Percentiles rank a stretch among this genome's conserved stretches.
Evolutionary conservation across 1,140 invertebrate species (phyloP).

Genomic region (Drosophila insularis): DNA sequence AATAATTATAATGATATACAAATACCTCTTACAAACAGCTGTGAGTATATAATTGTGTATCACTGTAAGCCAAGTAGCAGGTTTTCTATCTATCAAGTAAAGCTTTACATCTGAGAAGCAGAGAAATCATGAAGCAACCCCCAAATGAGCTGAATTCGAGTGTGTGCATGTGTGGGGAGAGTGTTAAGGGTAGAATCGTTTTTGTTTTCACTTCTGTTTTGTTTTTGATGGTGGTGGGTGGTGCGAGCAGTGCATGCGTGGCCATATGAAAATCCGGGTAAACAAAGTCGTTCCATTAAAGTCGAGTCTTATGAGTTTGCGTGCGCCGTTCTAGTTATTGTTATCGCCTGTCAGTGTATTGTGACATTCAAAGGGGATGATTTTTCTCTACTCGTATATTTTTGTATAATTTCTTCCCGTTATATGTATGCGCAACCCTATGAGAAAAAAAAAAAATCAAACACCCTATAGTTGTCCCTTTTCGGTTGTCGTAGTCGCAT

Average conservation of each 20-base stretch:
- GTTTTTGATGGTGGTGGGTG: slow-evolving; percentile 40
- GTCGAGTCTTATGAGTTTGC: slow-evolving; percentile 55
- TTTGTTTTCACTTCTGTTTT: slow-evolving; percentile 10
- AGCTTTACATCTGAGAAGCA: slow-evolving; percentile 3
- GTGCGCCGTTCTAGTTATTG: slow-evolving; percentile 34
- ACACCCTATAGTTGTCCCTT: slow-evolving; percentile 37
- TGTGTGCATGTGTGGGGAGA: slow-evolving; percentile 17
- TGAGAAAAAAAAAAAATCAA: neutral
- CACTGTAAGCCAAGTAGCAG: slow-evolving; percentile 2
- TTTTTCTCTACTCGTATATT: slow-evolving; percentile 12
- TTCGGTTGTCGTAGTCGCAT: slow-evolving; percentile 6
- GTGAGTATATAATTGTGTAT: neutral
- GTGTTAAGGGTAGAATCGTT: slow-evolving; percentile 3
- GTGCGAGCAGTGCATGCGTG: slow-evolving; percentile 70
- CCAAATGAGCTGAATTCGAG: neutral
- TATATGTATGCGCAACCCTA: slow-evolving; percentile 42
- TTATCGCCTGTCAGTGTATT: slow-evolving; percentile 4
- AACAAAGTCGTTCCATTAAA: slow-evolving; percentile 5
- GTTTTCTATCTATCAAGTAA: slow-evolving; percentile 2
- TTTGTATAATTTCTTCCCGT: slow-evolving; percentile 16
- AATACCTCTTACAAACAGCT: too few relatives aligned
- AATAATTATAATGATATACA: too few relatives aligned
- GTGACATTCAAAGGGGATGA: slow-evolving; percentile 41
- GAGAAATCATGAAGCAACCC: slow-evolving; percentile 12
- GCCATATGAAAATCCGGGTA: slow-evolving; percentile 44